Base-by-base conservation (phyloP, 92 coral and sea anemone species). In the Micromussa lordhowensis region DNA sequence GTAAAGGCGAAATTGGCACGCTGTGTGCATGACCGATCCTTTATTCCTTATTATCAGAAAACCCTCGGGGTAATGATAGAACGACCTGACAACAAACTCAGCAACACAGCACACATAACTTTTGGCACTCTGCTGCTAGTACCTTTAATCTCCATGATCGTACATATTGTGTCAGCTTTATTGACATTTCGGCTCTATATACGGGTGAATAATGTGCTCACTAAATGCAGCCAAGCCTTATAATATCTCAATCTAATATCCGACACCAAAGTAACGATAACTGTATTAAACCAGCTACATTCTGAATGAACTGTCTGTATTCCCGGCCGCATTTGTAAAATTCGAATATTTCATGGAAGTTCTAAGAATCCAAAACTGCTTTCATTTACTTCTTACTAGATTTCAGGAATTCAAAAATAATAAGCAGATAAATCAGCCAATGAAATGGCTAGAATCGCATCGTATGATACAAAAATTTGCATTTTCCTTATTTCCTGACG, bases 391-490 rank as follows among this genome's bases (percentile, higher is more conserved):
- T 61, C 4, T 22, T 3, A 61, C 29, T 0, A 5, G 68, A 61
- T 61, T 61, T 61, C n/a, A 61, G 28, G 48, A 51, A 32, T 72
- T 72, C 77, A 72, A 71, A 71, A 31, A 71, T 16, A 14, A 31
- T 19, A 35, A 24, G 38, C 17, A 73, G 26, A 73, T 34, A 11
- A 11, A 57, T 84, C 36, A 53, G 36, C 88, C 88, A 84, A 84
- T 84, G 57, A 54, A 53, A 84, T 35, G 71, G 24, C 80, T 40
- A 24, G 80, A 73, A 38, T 14, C 36, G 18, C n/a, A 84, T 84
- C 88, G 88, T 84, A 84, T 74, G 88, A 84, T 84, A 24, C 70
- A 53, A 48, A 7, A 74, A 84, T 84, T 84, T 84, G 44, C 88
- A 84, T 84, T 2, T 82, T 76, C 32, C 17, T 24, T 17, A 34